Base-by-base conservation (phyloP, 2,113 vertebrate species). In the Eurypyga helias region DNA sequence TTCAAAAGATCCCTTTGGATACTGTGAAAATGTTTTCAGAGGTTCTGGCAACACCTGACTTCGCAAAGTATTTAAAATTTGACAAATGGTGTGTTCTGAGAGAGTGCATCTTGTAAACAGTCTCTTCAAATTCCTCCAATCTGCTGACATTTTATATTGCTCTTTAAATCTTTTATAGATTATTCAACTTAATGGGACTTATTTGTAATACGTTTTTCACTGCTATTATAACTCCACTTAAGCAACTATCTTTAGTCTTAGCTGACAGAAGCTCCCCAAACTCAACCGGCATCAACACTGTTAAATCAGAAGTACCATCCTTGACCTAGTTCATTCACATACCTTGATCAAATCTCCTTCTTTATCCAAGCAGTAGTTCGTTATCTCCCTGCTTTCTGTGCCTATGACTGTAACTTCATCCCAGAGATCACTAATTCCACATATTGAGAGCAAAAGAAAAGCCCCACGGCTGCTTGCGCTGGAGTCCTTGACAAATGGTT, bases 31-130 rank as follows among this genome's bases (percentile, higher is more conserved):
- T 45, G 69, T 85, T 82, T 93, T 45, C 87, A 93, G 84, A 34
- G 16, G 34, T 81, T 55, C 67, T 94, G 90, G 67, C 79, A 94
- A 55, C 12, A 72, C 28, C 58, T 82, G 72, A 57, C 69, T 90
- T 51, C 2, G 6, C 17, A 31, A 83, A 87, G 29, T 46, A 26
- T 58, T 83, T 89, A 7, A 60, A 0, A 33, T 58, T 38, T 85
- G 66, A 89, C n/a, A 88, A 73, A 86, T 2, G 12, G 24, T 49
- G 34, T 45, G 23, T 25, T 91, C 55, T 73, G n/a, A 52, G 17
- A 29, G 78, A 67, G 19, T 0, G 0, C 13, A 19, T 62, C 38
- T 72, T 12, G 34, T n/a, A 31, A 21, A 8, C 0, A 0, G 11
- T 31, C 54, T 81, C 43, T 18, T 87, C 33, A 48, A 46, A 60